Percentiles rank a stretch among this genome's conserved stretches.
These are phyloP conservation scores for Bombylius discolor DNA, from an alignment of 2,888 invertebrate species.

Conservation along the genomic window DNA sequence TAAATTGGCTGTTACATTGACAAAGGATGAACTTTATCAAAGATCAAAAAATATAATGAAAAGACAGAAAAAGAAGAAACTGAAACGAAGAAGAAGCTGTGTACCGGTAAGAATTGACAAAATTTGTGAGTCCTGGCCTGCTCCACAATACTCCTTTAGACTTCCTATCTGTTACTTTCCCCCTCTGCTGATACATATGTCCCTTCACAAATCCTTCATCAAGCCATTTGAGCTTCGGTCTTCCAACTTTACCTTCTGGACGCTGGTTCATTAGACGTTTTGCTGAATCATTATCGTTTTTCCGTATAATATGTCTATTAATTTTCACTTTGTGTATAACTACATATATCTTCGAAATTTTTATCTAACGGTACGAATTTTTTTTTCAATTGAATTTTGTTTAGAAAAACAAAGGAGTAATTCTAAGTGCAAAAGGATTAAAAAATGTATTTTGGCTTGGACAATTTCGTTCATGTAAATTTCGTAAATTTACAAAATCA, in stretches of 20 bases:
- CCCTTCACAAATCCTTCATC: no score
- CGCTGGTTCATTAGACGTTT: no score
- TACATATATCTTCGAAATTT: no score
- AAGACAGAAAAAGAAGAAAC: conserved; percentile 59
- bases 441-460: conserved; percentile 49
- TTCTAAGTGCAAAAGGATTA: conserved; percentile 46
- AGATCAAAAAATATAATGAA: conserved; percentile 83
- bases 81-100: conserved; percentile 42
- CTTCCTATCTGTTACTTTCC: not conserved
- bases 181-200: not conserved
- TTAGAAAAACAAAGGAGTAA: conserved; percentile 46
- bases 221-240: no score
- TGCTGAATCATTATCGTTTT: no score
- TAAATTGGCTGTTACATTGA: conserved; percentile 74
- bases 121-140: not conserved
- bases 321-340: no score
- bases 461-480: conserved; percentile 32
- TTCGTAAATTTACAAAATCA: conserved; percentile 3
- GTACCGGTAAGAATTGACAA: conserved; percentile 31
- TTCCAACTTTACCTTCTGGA: no score
- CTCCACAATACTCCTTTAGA: not conserved
- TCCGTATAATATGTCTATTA: no score
- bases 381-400: not conserved
- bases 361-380: no score
- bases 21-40: conserved; percentile 84